These are phyloP conservation scores for Phodopus roborovskii DNA, from an alignment of 2,113 vertebrate genomes.

Conservation along the genomic window DNA sequence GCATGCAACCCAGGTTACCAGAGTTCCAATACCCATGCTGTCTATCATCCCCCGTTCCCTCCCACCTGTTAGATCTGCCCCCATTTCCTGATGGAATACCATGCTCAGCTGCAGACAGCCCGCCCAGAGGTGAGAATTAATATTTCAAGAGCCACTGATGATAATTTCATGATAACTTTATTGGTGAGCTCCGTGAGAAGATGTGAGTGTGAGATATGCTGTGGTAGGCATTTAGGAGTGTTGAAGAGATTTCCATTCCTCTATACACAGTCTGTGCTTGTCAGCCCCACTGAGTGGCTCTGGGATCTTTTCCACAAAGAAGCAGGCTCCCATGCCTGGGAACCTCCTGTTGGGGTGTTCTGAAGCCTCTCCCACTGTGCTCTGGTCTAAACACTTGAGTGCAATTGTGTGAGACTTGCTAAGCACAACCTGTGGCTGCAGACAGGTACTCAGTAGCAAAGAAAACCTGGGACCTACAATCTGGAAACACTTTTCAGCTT, in stretches of 20 bases:
- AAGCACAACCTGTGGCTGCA: not conserved
- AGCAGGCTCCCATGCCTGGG: not conserved
- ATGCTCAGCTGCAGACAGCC: slow-evolving; percentile 83
- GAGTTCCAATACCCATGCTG: slow-evolving; percentile 87
- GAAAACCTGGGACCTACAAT: rapidly evolving
- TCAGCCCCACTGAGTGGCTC: not conserved
- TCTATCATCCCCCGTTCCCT: slow-evolving; percentile 78
- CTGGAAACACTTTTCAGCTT: rapidly evolving
- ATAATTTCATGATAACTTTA: slow-evolving; percentile 90
- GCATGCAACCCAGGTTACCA: slow-evolving; percentile 85
- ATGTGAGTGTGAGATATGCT: slow-evolving; percentile 2
- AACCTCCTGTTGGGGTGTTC: not conserved
- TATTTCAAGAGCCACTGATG: slow-evolving; percentile 86
- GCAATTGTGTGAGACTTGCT: too few species aligned
- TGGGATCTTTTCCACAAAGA: not conserved
- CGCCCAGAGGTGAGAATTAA: slow-evolving; percentile 87
- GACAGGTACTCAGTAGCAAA: not conserved
- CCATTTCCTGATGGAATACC: slow-evolving; percentile 78
- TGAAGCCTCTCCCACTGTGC: not conserved
- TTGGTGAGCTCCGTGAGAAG: slow-evolving; percentile 80
- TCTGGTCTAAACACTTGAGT: not conserved
- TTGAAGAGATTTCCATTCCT: not conserved
- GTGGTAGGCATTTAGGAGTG: not conserved
- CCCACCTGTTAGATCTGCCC: slow-evolving; percentile 80
- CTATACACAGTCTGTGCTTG: not conserved